phyloP scores from a whole-genome alignment of 2,888 invertebrate genomes.

The Piscicola geometra region DNA sequence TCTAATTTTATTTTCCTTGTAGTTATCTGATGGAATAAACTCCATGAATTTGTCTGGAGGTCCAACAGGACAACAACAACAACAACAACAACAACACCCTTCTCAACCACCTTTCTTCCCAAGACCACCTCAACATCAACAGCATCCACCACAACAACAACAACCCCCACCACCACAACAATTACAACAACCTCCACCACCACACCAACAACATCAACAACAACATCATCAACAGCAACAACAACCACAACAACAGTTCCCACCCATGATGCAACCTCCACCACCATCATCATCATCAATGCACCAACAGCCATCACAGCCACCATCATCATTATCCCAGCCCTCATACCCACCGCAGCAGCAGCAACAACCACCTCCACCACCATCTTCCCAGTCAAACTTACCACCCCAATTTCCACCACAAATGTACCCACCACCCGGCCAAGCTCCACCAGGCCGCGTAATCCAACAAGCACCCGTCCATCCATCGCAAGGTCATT shows the following conservation, averaged over 20 bases:
- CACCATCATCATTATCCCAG: background rate
- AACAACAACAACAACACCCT: background rate
- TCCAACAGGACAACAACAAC: too few relatives aligned
- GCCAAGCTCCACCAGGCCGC: constrained; percentile 4
- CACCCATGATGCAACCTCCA: constrained; percentile 18
- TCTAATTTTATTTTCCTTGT: background rate
- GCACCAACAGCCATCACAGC: background rate
- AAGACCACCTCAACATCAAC: background rate
- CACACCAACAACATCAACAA: background rate
- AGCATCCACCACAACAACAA: background rate
- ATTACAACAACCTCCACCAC: background rate
- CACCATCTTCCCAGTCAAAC: background rate
- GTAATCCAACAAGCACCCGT: too few relatives aligned
- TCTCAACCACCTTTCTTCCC: background rate
- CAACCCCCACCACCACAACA: background rate
- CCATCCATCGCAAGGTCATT: too few relatives aligned
- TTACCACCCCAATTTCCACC: background rate
- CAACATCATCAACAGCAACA: background rate
- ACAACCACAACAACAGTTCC: constrained; percentile 5
- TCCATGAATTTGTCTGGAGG: constrained; percentile 38
- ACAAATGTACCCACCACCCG: background rate
- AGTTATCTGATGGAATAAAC: constrained; percentile 35
- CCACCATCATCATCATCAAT: constrained; percentile 17
- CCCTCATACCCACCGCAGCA: background rate
- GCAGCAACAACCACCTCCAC: background rate